A percentile compares a stretch with the other conserved stretches of the same genome.
Evolutionary conservation across 2,888 invertebrate species (phyloP).

Genomic region (Calameuta pallipes): DNA sequence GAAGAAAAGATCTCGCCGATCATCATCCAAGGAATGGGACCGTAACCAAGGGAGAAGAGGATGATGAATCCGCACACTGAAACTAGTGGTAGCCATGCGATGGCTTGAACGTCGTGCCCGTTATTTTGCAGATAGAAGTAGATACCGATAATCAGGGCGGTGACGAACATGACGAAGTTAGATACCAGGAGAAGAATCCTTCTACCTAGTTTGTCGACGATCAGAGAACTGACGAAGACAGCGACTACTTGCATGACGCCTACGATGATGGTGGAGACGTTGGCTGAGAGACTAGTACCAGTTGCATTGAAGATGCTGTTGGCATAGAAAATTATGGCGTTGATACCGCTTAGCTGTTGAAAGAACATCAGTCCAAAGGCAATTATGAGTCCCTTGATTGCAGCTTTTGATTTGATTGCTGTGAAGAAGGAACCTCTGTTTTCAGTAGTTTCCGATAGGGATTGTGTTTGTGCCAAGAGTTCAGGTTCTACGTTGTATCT

Average conservation of each 20-base stretch:
- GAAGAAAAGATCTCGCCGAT: constrained; percentile 84
- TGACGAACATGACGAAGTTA: constrained; percentile 76
- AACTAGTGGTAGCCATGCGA: constrained; percentile 81
- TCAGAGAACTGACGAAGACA: constrained; percentile 79
- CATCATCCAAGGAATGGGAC: constrained; percentile 91
- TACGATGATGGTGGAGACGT: constrained; percentile 80
- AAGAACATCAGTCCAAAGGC: constrained; percentile 87
- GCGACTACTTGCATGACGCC: constrained; percentile 85
- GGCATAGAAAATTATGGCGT: constrained; percentile 86
- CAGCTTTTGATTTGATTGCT: constrained; percentile 73
- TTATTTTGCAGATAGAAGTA: constrained; percentile 70
- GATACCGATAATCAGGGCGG: constrained; percentile 77
- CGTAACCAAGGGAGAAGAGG: constrained; percentile 85
- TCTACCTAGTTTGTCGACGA: constrained; percentile 86
- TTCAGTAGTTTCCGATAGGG: constrained; percentile 68
- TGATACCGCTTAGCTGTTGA: constrained; percentile 88
- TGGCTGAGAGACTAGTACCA: constrained; percentile 69
- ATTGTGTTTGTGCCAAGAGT: constrained; percentile 71
- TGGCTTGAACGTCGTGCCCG: constrained; percentile 65
- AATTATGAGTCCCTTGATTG: constrained; percentile 76
- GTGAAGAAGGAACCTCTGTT: constrained; percentile 70
- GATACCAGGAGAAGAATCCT: constrained; percentile 81
- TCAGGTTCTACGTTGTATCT: constrained; percentile 77
- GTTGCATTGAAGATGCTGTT: constrained; percentile 79
- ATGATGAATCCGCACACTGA: constrained; percentile 82